These are phyloP conservation scores for Schmidtea mediterranea DNA, from an alignment of 1,140 invertebrate species.

Conservation along the genomic window DNA sequence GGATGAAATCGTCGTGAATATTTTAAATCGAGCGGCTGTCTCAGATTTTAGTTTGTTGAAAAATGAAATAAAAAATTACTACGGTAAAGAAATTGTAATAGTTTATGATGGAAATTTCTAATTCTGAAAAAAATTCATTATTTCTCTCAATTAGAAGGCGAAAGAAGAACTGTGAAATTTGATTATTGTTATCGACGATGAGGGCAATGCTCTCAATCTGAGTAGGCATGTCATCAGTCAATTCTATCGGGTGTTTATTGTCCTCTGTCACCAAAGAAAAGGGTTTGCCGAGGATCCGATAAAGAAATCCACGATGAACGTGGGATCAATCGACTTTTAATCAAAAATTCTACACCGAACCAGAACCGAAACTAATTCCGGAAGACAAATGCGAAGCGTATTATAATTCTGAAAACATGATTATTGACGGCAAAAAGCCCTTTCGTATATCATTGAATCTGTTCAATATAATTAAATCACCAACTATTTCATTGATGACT, in stretches of 20 bases:
- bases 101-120: background rate
- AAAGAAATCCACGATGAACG: background rate
- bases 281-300: background rate
- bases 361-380: constrained; percentile 17
- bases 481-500: constrained; percentile 26
- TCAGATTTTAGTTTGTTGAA: background rate
- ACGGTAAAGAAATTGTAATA: background rate
- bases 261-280: background rate
- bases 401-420: constrained; percentile 12
- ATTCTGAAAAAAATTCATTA: background rate
- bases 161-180: background rate
- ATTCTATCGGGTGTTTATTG: background rate
- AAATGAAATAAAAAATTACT: background rate
- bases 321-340: background rate
- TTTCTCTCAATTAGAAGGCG: background rate
- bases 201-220: background rate
- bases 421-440: constrained; percentile 8
- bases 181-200: background rate
- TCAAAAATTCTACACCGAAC: constrained; percentile 10
- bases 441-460: constrained; percentile 11
- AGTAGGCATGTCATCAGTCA: background rate
- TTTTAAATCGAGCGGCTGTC: background rate
- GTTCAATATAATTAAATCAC: constrained; percentile 28
- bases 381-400: constrained; percentile 15
- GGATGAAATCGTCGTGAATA: background rate